These are phyloP conservation scores for Elanus axillaris DNA, from an alignment of 2,113 vertebrate genomes.

Conservation along the genomic window DNA sequence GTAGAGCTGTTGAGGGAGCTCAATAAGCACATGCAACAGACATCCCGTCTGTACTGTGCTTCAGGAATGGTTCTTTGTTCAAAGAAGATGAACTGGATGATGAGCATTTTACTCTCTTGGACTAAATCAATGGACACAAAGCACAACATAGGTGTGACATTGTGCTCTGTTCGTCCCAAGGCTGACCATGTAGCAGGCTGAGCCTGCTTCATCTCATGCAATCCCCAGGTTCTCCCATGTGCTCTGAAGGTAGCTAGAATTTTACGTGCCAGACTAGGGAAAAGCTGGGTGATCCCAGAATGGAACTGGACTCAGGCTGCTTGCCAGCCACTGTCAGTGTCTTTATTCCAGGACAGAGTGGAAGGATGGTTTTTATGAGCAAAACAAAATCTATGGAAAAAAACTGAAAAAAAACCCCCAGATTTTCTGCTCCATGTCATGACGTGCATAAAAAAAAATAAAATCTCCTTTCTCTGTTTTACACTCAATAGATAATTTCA, in stretches of 20 bases:
- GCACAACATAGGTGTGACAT: fast-evolving
- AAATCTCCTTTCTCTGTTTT: background rate
- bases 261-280: background rate
- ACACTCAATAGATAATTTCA: slow-evolving; percentile 54
- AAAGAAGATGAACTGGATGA: background rate
- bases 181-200: background rate
- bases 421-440: background rate
- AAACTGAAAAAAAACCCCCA: background rate
- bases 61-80: background rate
- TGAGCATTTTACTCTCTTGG: background rate
- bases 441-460: background rate
- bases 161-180: background rate
- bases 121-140: background rate
- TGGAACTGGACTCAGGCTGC: background rate
- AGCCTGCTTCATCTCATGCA: background rate
- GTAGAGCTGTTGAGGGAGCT: background rate
- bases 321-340: background rate
- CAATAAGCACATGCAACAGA: background rate
- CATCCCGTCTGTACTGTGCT: background rate
- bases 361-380: background rate
- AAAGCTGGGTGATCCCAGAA: background rate
- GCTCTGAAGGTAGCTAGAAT: background rate
- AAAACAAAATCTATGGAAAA: background rate
- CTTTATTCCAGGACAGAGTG: background rate
- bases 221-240: background rate